Evolutionary conservation across 2,797 vertebrate species (phyloP).

Genomic region (Micromesistius poutassou): DNA sequence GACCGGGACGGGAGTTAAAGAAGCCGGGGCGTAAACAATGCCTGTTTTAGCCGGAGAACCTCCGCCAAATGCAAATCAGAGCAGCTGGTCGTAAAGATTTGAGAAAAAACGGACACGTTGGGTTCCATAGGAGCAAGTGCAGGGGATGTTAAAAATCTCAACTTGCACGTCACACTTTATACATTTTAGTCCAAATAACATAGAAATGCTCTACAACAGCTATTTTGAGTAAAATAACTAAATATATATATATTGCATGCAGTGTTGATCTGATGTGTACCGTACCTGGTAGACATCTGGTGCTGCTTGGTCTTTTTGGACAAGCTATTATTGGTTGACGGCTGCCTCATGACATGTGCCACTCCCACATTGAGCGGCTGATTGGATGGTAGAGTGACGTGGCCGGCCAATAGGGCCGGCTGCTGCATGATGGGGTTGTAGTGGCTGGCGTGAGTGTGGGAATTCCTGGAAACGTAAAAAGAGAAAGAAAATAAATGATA

Average conservation of each 20-base stretch:
- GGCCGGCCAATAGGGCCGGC: conserved; percentile 88
- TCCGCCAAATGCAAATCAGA: background rate
- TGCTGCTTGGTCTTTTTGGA: conserved; percentile 94
- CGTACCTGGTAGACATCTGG: conserved; percentile 86
- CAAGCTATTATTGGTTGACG: conserved; percentile 80
- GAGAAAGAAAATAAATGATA: background rate
- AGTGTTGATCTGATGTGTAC: background rate
- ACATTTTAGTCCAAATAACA: background rate
- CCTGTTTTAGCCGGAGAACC: background rate
- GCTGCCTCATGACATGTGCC: conserved; percentile 97
- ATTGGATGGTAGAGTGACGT: conserved; percentile 89
- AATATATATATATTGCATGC: background rate
- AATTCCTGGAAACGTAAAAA: conserved; percentile 77
- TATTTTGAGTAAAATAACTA: background rate
- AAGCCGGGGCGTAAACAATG: background rate
- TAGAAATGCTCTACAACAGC: background rate
- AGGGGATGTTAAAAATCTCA: background rate
- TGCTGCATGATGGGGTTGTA: conserved; percentile 99
- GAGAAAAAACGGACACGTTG: background rate
- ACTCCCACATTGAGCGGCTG: conserved; percentile 96
- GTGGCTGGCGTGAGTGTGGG: conserved; percentile 91
- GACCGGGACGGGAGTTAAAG: background rate
- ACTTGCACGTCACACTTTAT: background rate
- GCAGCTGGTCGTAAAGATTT: background rate
- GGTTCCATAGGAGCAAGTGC: background rate